phyloP scores from a whole-genome alignment of 2,888 invertebrate genomes.

The Sialis lutaria region DNA sequence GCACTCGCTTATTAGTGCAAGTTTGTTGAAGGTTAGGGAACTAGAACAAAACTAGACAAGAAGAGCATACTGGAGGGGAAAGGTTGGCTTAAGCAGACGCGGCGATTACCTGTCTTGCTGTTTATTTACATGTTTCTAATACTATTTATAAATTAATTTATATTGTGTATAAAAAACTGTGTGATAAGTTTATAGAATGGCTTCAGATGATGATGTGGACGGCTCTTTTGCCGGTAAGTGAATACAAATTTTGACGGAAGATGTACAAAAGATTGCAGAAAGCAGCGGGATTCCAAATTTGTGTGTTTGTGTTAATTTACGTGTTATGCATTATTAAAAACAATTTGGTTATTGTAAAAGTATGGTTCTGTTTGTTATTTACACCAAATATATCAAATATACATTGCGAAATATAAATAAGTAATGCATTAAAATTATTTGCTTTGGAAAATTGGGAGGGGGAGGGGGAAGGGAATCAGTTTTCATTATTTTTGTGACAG shows the following conservation, averaged over 20 bases:
- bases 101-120: not conserved
- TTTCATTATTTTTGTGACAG: conserved; percentile 35
- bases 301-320: conserved; percentile 18
- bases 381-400: no score
- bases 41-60: no score
- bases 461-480: conserved; percentile 21
- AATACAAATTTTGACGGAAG: not conserved
- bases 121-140: not conserved
- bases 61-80: not conserved
- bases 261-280: not conserved
- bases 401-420: not conserved
- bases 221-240: conserved; percentile 73
- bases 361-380: not conserved
- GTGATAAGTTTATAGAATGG: conserved; percentile 36
- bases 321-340: conserved; percentile 9
- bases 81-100: not conserved
- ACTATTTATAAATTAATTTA: not conserved
- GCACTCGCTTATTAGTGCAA: no score
- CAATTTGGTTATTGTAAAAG: not conserved
- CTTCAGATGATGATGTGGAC: conserved; percentile 76
- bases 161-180: not conserved
- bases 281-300: conserved; percentile 13
- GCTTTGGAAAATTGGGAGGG: conserved; percentile 7
- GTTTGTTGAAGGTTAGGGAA: no score
- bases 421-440: not conserved